phyloP scores from a whole-genome alignment of 2,113 vertebrate species.

The Oxyura jamaicensis region DNA sequence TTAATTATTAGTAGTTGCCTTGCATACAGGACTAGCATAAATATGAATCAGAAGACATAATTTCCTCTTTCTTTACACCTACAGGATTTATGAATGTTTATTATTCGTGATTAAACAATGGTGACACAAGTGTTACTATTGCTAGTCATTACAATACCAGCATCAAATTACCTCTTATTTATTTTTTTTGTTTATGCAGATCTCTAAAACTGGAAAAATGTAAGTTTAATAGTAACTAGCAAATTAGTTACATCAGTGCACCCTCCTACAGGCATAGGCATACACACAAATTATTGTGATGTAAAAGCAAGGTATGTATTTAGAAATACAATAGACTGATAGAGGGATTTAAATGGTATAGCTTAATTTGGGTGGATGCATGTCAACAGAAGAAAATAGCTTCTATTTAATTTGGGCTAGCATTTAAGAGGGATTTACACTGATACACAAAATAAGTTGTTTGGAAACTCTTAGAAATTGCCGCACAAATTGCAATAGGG shows the following conservation, averaged over 20 bases:
- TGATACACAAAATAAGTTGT: background rate
- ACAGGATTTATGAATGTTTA: background rate
- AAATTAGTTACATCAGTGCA: background rate
- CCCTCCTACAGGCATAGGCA: background rate
- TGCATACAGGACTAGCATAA: background rate
- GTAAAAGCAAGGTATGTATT: background rate
- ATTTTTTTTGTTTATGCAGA: background rate
- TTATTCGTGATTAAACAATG: background rate
- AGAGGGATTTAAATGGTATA: background rate
- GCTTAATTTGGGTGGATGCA: background rate
- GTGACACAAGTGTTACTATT: background rate
- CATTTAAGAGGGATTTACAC: background rate
- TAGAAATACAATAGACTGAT: background rate
- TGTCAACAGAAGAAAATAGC: background rate
- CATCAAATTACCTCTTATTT: background rate
- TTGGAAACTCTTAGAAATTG: background rate
- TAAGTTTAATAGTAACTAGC: background rate
- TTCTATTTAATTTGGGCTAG: background rate
- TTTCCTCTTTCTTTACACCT: background rate
- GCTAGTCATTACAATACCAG: background rate
- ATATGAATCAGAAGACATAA: background rate
- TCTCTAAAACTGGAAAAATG: background rate
- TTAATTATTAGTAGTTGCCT: background rate
- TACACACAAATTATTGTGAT: fast-evolving
- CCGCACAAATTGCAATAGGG: background rate